phyloP scores from a whole-genome alignment of 2,797 vertebrate genomes.

The Scolopax rusticola region DNA sequence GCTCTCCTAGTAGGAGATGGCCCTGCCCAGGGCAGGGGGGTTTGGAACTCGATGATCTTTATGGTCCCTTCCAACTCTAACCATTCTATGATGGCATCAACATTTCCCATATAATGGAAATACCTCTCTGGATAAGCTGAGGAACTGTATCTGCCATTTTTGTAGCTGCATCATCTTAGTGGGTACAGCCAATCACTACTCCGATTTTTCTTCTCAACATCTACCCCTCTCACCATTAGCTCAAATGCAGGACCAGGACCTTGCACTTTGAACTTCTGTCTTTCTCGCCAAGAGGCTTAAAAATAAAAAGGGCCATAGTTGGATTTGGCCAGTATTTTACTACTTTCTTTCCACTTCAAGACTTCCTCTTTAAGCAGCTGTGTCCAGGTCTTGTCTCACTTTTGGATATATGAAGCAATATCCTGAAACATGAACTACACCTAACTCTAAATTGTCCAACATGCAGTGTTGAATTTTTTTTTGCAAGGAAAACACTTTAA shows the following conservation, averaged over 20 bases:
- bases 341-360: background rate
- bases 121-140: background rate
- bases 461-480: background rate
- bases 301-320: background rate
- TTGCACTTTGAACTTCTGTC: background rate
- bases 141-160: background rate
- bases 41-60: no score
- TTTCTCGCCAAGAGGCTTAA: background rate
- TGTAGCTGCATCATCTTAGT: background rate
- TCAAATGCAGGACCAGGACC: background rate
- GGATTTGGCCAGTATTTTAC: background rate
- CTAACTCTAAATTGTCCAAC: background rate
- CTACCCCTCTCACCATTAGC: background rate
- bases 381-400: background rate
- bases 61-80: no score
- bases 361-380: conserved; percentile 12
- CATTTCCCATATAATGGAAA: background rate
- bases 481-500: background rate
- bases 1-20: no score
- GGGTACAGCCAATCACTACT: background rate
- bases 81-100: background rate
- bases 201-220: background rate
- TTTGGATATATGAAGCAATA: background rate
- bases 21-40: no score
- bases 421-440: background rate